Conservation (phyloP, 1,140 invertebrate species). For the Hirudo medicinalis region DNA sequence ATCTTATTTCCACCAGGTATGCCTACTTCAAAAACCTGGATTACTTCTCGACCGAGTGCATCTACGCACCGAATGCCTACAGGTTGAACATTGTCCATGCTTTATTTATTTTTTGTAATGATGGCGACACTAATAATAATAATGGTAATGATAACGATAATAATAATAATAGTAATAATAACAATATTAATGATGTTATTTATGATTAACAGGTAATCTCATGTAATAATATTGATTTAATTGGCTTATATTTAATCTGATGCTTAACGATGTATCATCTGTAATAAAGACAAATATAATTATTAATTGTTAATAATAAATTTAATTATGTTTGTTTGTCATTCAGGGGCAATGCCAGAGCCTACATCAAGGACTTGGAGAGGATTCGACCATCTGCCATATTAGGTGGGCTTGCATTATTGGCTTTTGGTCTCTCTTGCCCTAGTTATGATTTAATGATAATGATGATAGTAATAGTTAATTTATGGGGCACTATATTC, state of each 20-base stretch:
- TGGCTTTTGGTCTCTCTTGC: neutral
- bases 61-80: slow-evolving; percentile 96
- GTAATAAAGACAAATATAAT: too few species aligned
- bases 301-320: slow-evolving; percentile 1
- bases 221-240: too few species aligned
- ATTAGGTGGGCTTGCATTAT: slow-evolving; percentile 43
- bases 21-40: slow-evolving; percentile 91
- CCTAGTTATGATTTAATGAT: slow-evolving; percentile 8
- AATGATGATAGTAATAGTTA: neutral
- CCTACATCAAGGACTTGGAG: slow-evolving; percentile 89
- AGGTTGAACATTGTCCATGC: slow-evolving; percentile 30
- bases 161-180: neutral
- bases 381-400: slow-evolving; percentile 81
- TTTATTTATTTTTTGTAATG: too few species aligned
- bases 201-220: too few species aligned
- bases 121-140: neutral
- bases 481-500: too few species aligned
- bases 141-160: neutral
- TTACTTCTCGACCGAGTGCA: slow-evolving; percentile 97
- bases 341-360: slow-evolving; percentile 72
- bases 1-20: slow-evolving; percentile 41
- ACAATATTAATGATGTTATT: too few species aligned
- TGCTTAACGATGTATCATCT: too few species aligned
- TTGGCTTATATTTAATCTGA: too few species aligned
- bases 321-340: neutral